phyloP scores from a whole-genome alignment of 37 sponge, comb jelly and placozoan species.

The Amphimedon queenslandica region DNA sequence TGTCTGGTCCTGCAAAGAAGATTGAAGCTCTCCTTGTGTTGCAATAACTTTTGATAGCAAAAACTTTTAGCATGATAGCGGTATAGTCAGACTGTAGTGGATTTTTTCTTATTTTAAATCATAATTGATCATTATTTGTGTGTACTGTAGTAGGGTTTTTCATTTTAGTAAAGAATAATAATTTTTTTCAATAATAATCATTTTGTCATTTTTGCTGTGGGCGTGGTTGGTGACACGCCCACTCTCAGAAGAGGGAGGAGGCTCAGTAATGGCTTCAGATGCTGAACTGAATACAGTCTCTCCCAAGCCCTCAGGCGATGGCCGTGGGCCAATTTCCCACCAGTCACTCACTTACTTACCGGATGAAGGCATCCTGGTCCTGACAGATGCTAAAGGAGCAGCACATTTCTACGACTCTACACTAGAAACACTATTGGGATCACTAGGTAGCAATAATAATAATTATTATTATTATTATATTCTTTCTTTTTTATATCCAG shows the following conservation, averaged over 20 bases:
- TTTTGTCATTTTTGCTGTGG: background rate
- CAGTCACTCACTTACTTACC: background rate
- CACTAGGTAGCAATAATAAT: background rate
- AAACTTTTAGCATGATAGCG: too few relatives aligned
- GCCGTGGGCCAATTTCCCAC: too few relatives aligned
- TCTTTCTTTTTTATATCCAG: too few relatives aligned
- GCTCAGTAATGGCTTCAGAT: background rate
- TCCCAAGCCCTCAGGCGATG: too few relatives aligned
- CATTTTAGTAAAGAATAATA: background rate
- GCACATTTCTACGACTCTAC: background rate
- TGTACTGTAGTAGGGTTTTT: background rate
- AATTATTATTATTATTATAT: background rate
- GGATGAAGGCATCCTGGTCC: background rate
- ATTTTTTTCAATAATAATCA: constrained; percentile 2
- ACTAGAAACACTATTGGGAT: background rate
- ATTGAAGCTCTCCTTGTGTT: too few relatives aligned
- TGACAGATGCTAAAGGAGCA: background rate
- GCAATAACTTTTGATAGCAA: too few relatives aligned
- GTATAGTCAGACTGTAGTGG: too few relatives aligned
- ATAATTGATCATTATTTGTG: background rate
- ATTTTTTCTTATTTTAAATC: constrained; percentile 16
- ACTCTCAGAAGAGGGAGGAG: background rate
- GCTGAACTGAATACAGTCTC: background rate
- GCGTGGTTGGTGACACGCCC: background rate
- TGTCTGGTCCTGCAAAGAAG: too few relatives aligned